Evolutionary conservation across 2,888 invertebrate species (phyloP).

Genomic region (Andrena hattorfiana): DNA sequence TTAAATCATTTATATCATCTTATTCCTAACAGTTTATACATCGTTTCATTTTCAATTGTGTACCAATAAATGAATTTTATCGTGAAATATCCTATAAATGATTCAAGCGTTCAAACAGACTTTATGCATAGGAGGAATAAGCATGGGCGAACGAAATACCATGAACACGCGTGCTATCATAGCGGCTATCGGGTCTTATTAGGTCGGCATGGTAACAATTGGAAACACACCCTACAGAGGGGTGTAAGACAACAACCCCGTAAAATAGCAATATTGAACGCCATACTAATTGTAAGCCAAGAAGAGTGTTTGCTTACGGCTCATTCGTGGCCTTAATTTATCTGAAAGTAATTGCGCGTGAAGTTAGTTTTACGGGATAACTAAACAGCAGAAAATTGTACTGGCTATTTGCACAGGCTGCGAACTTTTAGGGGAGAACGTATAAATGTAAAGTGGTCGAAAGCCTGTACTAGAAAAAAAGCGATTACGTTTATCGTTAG

Average conservation of each 20-base stretch:
- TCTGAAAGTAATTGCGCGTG: too few relatives aligned
- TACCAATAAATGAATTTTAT: neutral
- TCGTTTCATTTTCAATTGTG: neutral
- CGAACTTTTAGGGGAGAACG: too few relatives aligned
- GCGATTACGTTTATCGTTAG: too few relatives aligned
- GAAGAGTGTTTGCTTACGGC: neutral
- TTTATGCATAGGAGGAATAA: neutral
- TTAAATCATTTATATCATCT: neutral
- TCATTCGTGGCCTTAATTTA: neutral
- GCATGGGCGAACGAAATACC: neutral
- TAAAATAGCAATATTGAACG: neutral
- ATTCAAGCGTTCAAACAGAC: too few relatives aligned
- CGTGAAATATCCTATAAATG: neutral
- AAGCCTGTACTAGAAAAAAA: too few relatives aligned
- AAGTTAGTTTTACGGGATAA: too few relatives aligned
- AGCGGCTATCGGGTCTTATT: conserved; percentile 21
- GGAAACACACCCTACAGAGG: conserved; percentile 33
- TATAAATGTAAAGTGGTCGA: too few relatives aligned
- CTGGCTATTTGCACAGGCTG: too few relatives aligned
- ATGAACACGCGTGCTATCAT: neutral
- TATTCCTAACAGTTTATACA: neutral
- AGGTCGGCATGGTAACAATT: conserved; percentile 54
- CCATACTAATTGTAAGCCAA: neutral
- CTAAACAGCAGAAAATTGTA: too few relatives aligned
- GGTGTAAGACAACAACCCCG: conserved; percentile 12